phyloP scores from a whole-genome alignment of 2,113 vertebrate species.

The Coptodon bakossiorum region DNA sequence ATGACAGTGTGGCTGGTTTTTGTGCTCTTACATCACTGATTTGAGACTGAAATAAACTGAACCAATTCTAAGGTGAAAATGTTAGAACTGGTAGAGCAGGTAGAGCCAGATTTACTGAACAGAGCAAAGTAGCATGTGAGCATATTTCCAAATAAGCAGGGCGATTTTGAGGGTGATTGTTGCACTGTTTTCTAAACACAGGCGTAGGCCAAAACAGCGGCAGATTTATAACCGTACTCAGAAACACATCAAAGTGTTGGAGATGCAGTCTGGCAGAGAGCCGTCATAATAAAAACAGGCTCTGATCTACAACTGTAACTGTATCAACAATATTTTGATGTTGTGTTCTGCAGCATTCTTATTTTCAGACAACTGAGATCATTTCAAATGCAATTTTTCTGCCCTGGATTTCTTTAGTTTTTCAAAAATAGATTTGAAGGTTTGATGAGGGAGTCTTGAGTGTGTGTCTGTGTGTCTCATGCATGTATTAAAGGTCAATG shows the following conservation, averaged over 20 bases:
- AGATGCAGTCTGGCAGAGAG: not conserved
- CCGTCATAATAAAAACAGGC: not conserved
- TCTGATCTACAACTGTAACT: fast-evolving
- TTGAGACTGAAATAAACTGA: too few relatives aligned
- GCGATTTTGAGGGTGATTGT: not conserved
- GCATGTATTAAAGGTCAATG: not conserved
- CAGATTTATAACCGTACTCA: not conserved
- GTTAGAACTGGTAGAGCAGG: not conserved
- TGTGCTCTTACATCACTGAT: not conserved
- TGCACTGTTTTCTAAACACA: not conserved
- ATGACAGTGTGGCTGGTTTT: not conserved
- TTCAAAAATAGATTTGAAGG: not conserved
- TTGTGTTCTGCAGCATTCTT: not conserved
- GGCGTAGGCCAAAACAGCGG: not conserved
- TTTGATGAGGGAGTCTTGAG: not conserved
- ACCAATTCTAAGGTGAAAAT: not conserved
- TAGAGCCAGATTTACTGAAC: not conserved
- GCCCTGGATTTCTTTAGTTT: not conserved
- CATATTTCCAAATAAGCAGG: not conserved
- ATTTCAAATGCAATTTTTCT: not conserved
- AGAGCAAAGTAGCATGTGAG: not conserved
- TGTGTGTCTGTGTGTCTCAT: not conserved
- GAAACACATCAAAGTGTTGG: not conserved
- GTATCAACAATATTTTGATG: not conserved
- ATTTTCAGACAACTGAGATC: fast-evolving